phyloP scores from a whole-genome alignment of 2,113 vertebrate species.

The Burhinus bistriatus region DNA sequence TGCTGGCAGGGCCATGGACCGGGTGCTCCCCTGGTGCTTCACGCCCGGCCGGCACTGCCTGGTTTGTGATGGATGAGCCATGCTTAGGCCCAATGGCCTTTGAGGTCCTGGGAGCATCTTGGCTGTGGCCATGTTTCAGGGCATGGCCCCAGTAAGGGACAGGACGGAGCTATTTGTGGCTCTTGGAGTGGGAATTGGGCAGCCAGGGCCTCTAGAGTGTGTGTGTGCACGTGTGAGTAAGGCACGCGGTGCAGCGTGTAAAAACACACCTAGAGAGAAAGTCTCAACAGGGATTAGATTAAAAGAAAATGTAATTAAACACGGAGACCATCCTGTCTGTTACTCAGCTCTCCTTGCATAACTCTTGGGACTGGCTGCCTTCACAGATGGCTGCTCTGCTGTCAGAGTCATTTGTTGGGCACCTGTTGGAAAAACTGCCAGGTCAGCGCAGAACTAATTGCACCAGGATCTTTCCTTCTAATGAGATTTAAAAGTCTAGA shows the following conservation, averaged over 20 bases:
- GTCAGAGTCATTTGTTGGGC: slow-evolving; percentile 41
- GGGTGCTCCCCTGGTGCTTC: background rate
- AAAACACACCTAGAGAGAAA: background rate
- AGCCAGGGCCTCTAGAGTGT: background rate
- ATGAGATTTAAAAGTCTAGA: background rate
- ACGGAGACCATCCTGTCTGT: slow-evolving; percentile 11
- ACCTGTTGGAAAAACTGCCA: slow-evolving; percentile 43
- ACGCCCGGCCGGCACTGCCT: fast-evolving
- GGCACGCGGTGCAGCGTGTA: background rate
- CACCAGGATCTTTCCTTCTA: background rate
- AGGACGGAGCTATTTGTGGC: background rate
- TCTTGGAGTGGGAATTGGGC: background rate
- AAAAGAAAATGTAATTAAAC: slow-evolving; percentile 17
- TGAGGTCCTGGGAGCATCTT: background rate
- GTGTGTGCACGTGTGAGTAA: background rate
- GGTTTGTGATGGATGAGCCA: fast-evolving
- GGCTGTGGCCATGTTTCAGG: background rate
- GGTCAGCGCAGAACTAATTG: slow-evolving; percentile 6
- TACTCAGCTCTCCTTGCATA: slow-evolving; percentile 37
- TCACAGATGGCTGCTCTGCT: slow-evolving; percentile 50
- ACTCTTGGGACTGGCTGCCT: background rate
- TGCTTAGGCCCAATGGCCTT: background rate
- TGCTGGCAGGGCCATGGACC: fast-evolving
- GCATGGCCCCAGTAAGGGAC: fast-evolving
- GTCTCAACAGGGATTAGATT: background rate